A percentile compares a stretch with the other conserved stretches of the same genome.
phyloP scores from a whole-genome alignment of 2,797 vertebrate species.

The Pseudomugil tenellus region DNA sequence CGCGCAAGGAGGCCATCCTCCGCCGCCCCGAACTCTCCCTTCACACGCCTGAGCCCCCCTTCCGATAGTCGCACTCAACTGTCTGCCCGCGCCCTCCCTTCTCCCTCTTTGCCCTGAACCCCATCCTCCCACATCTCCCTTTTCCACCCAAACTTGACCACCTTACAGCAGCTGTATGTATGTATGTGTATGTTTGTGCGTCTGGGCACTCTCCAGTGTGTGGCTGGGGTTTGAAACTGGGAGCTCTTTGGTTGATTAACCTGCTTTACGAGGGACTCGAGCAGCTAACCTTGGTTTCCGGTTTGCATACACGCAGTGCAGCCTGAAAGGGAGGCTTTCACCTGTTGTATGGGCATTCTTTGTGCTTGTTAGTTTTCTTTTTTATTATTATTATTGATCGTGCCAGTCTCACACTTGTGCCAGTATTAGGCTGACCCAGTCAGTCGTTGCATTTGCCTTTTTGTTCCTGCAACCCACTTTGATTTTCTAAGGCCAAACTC shows the following conservation, averaged over 20 bases:
- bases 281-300: constrained; percentile 77
- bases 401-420: constrained; percentile 79
- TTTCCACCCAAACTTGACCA: constrained; percentile 65
- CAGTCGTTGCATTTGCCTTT: constrained; percentile 66
- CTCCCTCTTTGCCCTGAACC: constrained; percentile 54
- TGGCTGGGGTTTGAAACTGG: constrained; percentile 51
- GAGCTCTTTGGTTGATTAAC: constrained; percentile 67
- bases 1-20: constrained; percentile 88
- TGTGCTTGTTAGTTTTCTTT: constrained; percentile 51
- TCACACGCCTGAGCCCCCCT: constrained; percentile 88
- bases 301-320: constrained; percentile 66
- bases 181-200: constrained; percentile 38
- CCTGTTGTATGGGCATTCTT: constrained; percentile 63
- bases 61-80: constrained; percentile 83
- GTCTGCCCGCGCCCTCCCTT: constrained; percentile 42
- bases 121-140: constrained; percentile 44
- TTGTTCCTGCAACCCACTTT: constrained; percentile 63
- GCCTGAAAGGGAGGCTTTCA: constrained; percentile 58
- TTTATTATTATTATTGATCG: constrained; percentile 55
- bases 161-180: constrained; percentile 74
- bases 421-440: constrained; percentile 70
- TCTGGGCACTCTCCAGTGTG: constrained; percentile 29
- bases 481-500: constrained; percentile 71
- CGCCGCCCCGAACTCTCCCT: constrained; percentile 88
- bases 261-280: constrained; percentile 63